These are phyloP conservation scores for Odobenus rosmarus DNA, from an alignment of 2,113 vertebrate genomes.

Conservation along the genomic window DNA sequence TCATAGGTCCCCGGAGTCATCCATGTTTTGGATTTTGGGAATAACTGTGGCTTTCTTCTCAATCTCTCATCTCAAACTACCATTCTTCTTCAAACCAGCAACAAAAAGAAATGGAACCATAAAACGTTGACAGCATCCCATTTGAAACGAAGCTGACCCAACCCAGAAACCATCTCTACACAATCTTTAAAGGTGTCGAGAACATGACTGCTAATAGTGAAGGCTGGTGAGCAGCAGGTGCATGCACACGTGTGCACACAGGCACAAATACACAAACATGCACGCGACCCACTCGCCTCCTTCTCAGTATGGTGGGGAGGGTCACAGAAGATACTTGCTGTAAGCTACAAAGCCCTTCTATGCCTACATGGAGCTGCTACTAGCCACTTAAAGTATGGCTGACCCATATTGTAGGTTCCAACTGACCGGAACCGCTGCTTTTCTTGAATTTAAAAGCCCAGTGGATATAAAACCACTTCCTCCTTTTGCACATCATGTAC, in stretches of 20 bases:
- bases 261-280: accelerated
- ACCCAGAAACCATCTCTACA: neutral
- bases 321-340: accelerated
- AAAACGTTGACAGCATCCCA: neutral
- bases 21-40: neutral
- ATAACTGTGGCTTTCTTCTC: neutral
- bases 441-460: neutral
- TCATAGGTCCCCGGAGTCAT: neutral
- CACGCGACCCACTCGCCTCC: accelerated
- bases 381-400: no score
- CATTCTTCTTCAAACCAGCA: neutral
- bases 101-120: neutral
- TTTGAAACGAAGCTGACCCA: neutral
- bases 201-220: accelerated
- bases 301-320: neutral
- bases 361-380: no score
- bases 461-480: accelerated
- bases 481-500: accelerated
- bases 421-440: accelerated
- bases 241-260: accelerated
- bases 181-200: neutral
- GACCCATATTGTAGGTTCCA: accelerated
- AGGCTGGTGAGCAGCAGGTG: neutral
- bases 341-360: neutral
- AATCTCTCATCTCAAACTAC: neutral